Conservation (phyloP, 2,797 vertebrate genomes). For the Ataeniobius toweri region DNA sequence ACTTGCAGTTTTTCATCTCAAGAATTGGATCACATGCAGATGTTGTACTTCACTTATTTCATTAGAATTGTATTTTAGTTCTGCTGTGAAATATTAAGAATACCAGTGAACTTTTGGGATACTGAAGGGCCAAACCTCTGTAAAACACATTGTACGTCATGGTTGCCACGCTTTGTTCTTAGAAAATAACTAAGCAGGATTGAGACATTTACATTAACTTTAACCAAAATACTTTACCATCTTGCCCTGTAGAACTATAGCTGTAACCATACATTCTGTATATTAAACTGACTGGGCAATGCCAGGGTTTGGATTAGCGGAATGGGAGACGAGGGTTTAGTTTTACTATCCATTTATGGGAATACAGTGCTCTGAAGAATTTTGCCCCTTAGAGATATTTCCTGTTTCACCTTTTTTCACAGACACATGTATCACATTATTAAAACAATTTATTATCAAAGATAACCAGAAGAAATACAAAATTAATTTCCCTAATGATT, state of each 20-base stretch:
- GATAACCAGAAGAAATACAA: no score
- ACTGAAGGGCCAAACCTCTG: neutral
- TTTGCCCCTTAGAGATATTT: neutral
- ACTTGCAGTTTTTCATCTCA: conserved; percentile 56
- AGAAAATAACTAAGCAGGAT: no score
- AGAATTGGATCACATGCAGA: conserved; percentile 30
- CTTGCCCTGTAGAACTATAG: no score
- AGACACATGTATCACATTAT: neutral
- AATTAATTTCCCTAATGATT: neutral
- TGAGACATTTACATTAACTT: no score
- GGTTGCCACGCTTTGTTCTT: neutral
- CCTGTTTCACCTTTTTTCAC: neutral
- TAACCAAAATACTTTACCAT: no score
- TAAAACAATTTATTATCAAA: neutral
- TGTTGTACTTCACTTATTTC: neutral
- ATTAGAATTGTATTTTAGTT: neutral
- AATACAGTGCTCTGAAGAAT: no score
- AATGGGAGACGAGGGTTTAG: no score
- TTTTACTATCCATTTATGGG: no score
- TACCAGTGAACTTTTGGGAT: neutral
- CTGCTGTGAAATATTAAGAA: neutral
- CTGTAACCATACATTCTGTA: no score
- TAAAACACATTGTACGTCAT: neutral
- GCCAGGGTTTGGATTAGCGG: no score
- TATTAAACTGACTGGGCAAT: no score